phyloP scores from a whole-genome alignment of 2,888 invertebrate genomes.

The Temnothorax rugatulus region DNA sequence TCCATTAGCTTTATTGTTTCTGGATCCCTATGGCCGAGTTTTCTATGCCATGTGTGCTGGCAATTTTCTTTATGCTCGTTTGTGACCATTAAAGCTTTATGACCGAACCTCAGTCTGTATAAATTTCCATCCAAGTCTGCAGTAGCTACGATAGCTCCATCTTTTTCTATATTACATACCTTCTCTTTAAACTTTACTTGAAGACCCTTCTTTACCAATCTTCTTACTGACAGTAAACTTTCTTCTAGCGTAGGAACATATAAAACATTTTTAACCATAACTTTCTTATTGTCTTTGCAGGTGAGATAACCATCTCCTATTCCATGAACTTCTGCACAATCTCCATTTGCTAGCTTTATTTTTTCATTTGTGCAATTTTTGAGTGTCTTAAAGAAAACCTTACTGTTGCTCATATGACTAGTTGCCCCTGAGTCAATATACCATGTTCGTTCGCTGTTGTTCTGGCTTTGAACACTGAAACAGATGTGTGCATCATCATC shows the following conservation, averaged over 20 bases:
- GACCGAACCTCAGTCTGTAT: constrained; percentile 52
- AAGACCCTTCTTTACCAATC: constrained; percentile 55
- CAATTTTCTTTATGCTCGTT: constrained; percentile 55
- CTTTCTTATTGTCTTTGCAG: constrained; percentile 11
- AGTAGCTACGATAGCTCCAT: constrained; percentile 8
- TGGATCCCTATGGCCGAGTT: neutral
- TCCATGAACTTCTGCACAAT: constrained; percentile 57
- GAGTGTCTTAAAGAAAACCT: constrained; percentile 54
- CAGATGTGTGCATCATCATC: neutral
- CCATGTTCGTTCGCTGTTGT: constrained; percentile 3
- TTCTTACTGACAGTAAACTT: constrained; percentile 68
- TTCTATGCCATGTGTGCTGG: constrained; percentile 59
- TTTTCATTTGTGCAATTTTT: neutral
- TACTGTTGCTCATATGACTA: constrained; percentile 67
- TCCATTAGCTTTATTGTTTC: constrained; percentile 56
- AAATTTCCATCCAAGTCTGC: constrained; percentile 41
- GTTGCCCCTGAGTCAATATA: constrained; percentile 62
- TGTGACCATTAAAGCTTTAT: constrained; percentile 47
- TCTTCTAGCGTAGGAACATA: constrained; percentile 64
- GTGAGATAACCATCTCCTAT: constrained; percentile 57
- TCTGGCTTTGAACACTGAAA: neutral
- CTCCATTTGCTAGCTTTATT: constrained; percentile 63
- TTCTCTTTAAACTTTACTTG: constrained; percentile 32
- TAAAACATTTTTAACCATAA: too few species aligned
- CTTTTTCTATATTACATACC: constrained; percentile 42